Evolutionary conservation across 2,888 invertebrate genomes (phyloP), one percentile per base, ranked within the genome.

Genomic region (Diaperis boleti): DNA sequence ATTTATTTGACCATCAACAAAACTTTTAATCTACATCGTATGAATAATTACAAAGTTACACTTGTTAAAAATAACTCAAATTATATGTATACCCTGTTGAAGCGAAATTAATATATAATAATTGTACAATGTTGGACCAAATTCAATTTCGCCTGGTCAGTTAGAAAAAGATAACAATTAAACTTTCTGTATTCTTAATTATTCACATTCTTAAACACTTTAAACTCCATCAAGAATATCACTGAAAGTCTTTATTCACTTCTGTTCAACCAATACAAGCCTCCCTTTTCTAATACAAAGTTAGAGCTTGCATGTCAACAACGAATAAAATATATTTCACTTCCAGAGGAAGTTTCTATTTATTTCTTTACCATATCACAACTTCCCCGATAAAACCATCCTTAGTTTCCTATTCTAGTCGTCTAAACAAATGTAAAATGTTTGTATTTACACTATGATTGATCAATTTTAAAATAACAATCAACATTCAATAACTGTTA

Each of bases 401-500:
- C 22, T 44, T 18, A 33, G 15, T 22, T 31, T 56, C 5, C 15
- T 42, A 33, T 15, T 26, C 15, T 56, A 56, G 41, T 42, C n/a
- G 22, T 50, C 54, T 50, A 59, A 26, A 18, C 50, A 10, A 54
- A 22, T 15, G 35, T 22, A 20, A 45, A 47, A 20, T 47, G 49
- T 62, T 20, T 33, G 35, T 59, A 64, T 64, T 59, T 64, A 64
- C 64, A 59, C 55, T 55, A 54, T 37, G 37, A 11, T 47, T 31
- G n/a, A 18, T 8, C 41, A 45, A 33, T 22, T 52, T 29, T 47
- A 55, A 64, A 64, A 31, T 49, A 54, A 59, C 59, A 64, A 49
- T 54, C 52, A 64, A 64, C 64, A 64, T 64, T 59, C 37, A 64
- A 59, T 63, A 50, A 49, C 37, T 54, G 8, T n/a, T 44, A 52